A percentile compares a stretch with the other conserved stretches of the same genome.
Evolutionary conservation across 2,113 vertebrate species (phyloP).

Genomic region (Fukomys damarensis): DNA sequence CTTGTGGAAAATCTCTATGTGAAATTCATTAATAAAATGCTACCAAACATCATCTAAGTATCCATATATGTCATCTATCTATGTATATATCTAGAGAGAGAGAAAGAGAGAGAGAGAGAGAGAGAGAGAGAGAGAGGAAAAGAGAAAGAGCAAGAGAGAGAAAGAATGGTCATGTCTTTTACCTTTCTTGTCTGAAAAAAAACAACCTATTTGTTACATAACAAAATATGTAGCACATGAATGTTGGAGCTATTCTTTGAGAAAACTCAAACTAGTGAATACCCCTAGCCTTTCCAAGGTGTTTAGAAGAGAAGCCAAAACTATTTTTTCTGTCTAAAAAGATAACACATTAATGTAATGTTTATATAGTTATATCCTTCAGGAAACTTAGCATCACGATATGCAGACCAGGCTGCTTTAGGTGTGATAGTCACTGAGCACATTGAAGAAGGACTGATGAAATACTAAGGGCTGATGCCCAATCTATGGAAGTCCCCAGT

Average conservation of each 20-base stretch:
- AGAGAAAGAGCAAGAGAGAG: not conserved
- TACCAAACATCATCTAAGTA: not conserved
- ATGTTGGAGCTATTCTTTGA: not conserved
- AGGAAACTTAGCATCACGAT: not conserved
- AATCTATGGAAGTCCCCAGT: not conserved
- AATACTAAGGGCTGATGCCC: not conserved
- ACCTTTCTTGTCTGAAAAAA: not conserved
- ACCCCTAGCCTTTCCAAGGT: not conserved
- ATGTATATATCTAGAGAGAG: not conserved
- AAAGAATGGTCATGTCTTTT: not conserved
- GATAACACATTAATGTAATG: not conserved
- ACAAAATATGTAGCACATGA: not conserved
- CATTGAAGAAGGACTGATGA: not conserved
- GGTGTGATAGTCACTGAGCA: not conserved
- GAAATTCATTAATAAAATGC: not conserved
- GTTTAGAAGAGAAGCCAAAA: not conserved
- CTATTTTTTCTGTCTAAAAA: not conserved
- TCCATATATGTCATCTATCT: no score
- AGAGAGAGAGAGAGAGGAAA: not conserved
- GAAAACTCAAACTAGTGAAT: not conserved
- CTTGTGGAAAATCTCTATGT: not conserved
- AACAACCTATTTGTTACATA: not conserved
- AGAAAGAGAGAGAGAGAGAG: not conserved
- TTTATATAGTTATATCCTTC: not conserved
- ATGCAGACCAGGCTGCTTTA: not conserved